Conservation (phyloP, 1,140 invertebrate species). For the Magallana gigas region DNA sequence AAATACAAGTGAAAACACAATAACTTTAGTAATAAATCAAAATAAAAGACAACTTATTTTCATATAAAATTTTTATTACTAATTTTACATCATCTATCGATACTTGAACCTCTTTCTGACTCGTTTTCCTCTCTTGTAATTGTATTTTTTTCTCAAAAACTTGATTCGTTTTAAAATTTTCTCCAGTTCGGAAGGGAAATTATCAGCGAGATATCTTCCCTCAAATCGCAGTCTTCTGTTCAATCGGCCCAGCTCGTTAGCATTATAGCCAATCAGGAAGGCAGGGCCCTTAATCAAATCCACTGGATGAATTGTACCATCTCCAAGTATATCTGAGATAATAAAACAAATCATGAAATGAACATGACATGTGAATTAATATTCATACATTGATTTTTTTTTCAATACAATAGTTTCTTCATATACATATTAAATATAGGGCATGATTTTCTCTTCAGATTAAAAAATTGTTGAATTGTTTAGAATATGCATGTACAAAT, state of each 20-base stretch:
- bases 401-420: too few species aligned
- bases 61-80: neutral
- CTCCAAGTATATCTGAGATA: slow-evolving; percentile 88
- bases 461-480: too few species aligned
- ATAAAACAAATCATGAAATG: neutral
- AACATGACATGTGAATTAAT: neutral
- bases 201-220: slow-evolving; percentile 57
- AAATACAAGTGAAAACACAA: too few species aligned
- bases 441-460: too few species aligned
- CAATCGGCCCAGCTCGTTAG: slow-evolving; percentile 85
- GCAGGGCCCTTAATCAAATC: slow-evolving; percentile 89
- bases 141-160: slow-evolving; percentile 71
- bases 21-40: too few species aligned
- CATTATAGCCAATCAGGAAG: slow-evolving; percentile 92
- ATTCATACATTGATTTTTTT: too few species aligned
- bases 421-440: too few species aligned
- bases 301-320: slow-evolving; percentile 89
- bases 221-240: slow-evolving; percentile 68
- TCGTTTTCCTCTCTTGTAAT: slow-evolving; percentile 55
- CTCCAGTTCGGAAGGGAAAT: slow-evolving; percentile 67
- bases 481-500: too few species aligned
- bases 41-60: neutral
- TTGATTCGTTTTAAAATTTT: slow-evolving; percentile 65
- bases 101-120: slow-evolving; percentile 40
- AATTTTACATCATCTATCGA: neutral